Conservation (phyloP, 2,797 vertebrate genomes). For the Setipinna tenuifilis region DNA sequence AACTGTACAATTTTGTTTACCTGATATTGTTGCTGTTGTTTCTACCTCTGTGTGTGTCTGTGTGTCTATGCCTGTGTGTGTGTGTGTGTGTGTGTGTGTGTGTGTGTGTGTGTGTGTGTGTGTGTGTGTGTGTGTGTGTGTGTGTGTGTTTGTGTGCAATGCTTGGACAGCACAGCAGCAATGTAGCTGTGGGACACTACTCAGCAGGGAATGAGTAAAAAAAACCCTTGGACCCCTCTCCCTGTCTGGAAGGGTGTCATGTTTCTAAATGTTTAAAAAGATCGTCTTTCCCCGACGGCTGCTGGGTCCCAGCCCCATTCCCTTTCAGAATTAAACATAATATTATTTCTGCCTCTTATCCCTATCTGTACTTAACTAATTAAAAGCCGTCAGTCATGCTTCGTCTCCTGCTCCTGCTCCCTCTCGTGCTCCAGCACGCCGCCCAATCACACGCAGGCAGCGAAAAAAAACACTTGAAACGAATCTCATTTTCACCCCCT, state of each 20-base stretch:
- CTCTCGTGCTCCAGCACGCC: not conserved
- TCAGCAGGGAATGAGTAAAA: slow-evolving; percentile 1
- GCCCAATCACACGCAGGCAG: not conserved
- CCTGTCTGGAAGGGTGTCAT: slow-evolving; percentile 16
- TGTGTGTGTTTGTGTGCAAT: not conserved
- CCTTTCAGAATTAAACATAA: slow-evolving; percentile 48
- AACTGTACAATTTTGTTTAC: not conserved
- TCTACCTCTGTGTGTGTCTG: not conserved
- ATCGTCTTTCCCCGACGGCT: not conserved
- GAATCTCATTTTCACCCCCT: not conserved
- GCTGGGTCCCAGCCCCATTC: slow-evolving; percentile 35
- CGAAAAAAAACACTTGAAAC: not conserved
- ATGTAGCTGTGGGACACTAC: not conserved
- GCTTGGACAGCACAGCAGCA: not conserved
- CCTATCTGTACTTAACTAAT: slow-evolving; percentile 55
- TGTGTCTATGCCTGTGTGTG: slow-evolving; percentile 25
- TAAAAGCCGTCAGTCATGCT: slow-evolving; percentile 53
- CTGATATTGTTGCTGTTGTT: not conserved
- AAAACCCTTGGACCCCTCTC: not conserved
- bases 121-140: not conserved
- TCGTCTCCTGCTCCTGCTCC: not conserved
- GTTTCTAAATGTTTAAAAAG: slow-evolving; percentile 18
- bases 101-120: not conserved
- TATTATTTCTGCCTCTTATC: slow-evolving; percentile 48
- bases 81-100: slow-evolving; percentile 23